Conservation (phyloP, 2,113 vertebrate species). For the Aldabrachelys gigantea region DNA sequence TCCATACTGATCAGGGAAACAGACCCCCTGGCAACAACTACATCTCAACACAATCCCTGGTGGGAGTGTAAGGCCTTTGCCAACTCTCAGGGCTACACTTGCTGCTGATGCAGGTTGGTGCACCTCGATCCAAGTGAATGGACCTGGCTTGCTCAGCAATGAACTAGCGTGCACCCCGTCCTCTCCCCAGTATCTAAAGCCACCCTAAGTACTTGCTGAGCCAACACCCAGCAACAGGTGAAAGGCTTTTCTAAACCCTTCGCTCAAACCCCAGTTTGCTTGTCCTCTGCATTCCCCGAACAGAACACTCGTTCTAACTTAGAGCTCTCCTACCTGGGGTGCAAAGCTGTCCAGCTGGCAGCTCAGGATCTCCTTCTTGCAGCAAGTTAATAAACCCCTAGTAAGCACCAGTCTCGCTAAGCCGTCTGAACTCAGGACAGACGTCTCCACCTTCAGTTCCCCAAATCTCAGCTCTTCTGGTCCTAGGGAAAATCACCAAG, state of each 20-base stretch:
- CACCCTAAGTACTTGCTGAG: accelerated
- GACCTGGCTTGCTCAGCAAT: accelerated
- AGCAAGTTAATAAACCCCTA: conserved; percentile 86
- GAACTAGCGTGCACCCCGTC: neutral
- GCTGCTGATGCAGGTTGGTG: accelerated
- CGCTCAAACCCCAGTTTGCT: neutral
- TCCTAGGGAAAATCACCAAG: conserved; percentile 60
- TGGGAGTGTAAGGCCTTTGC: too few relatives aligned
- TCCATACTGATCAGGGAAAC: neutral
- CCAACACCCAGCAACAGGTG: neutral
- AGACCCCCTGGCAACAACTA: neutral
- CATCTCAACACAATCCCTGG: accelerated
- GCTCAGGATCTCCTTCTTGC: conserved; percentile 78
- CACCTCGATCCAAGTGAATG: neutral
- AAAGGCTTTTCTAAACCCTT: neutral
- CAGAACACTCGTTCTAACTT: accelerated
- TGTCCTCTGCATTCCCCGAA: neutral
- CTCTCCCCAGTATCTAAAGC: neutral
- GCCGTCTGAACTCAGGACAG: conserved; percentile 41
- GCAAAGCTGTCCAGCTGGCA: conserved; percentile 31
- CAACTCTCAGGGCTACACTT: neutral
- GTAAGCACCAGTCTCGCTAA: conserved; percentile 80
- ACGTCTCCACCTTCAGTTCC: conserved; percentile 70
- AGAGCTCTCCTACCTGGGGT: conserved; percentile 37
- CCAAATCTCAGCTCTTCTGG: conserved; percentile 77